phyloP scores from a whole-genome alignment of 2,888 invertebrate genomes.

The Prosopocoilus inquinatus region DNA sequence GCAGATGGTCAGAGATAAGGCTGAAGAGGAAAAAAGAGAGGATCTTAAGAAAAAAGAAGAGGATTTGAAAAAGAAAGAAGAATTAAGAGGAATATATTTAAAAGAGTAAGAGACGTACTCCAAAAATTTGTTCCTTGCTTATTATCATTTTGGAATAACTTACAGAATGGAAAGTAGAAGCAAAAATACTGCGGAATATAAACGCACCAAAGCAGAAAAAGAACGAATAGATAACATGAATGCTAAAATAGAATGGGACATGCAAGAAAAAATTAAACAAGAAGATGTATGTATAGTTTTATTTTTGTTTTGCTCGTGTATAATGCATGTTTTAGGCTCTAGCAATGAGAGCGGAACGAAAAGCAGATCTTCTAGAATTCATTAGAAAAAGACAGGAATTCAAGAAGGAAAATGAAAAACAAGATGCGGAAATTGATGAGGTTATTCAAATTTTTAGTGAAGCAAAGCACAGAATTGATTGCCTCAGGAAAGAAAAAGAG shows the following conservation, averaged over 20 bases:
- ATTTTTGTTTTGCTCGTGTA: background rate
- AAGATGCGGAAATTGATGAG: conserved; percentile 51
- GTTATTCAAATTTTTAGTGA: conserved; percentile 51
- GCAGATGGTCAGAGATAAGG: conserved; percentile 32
- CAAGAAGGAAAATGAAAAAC: conserved; percentile 44
- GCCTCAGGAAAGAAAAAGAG: conserved; percentile 46
- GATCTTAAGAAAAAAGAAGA: conserved; percentile 32
- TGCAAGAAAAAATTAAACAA: conserved; percentile 5
- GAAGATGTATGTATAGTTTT: conserved; percentile 13
- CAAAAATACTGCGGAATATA: background rate
- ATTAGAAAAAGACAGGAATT: conserved; percentile 37
- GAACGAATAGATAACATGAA: conserved; percentile 10
- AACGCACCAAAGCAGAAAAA: background rate
- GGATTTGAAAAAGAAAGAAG: conserved; percentile 30
- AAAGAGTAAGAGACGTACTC: conserved; percentile 28
- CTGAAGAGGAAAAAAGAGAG: conserved; percentile 33
- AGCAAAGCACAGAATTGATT: conserved; percentile 50
- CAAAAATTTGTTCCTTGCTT: no score
- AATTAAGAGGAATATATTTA: conserved; percentile 27
- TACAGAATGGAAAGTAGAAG: background rate
- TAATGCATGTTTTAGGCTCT: conserved; percentile 1
- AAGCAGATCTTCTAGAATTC: conserved; percentile 12
- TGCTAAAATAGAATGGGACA: conserved; percentile 6
- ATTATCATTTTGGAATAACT: no score
- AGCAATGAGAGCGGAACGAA: background rate